These are phyloP conservation scores for Eleginops maclovinus DNA, from an alignment of 2,113 vertebrate genomes.

Conservation along the genomic window DNA sequence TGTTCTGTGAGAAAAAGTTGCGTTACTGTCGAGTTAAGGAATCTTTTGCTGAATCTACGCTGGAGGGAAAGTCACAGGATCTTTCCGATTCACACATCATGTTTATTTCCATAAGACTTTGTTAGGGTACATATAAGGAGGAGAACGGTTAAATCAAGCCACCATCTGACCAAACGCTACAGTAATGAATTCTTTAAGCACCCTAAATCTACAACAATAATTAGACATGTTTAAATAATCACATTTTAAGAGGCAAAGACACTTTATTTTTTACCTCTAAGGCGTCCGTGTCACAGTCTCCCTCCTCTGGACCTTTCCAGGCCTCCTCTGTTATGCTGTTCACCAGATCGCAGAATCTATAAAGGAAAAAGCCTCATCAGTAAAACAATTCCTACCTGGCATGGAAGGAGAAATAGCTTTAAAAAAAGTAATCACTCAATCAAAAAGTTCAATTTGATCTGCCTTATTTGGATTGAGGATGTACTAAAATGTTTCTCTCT, in stretches of 20 bases:
- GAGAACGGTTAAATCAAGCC: no score
- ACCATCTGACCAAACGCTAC: no score
- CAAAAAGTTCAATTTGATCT: no score
- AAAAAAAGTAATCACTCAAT: no score
- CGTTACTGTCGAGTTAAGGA: not conserved
- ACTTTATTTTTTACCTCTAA: conserved; percentile 94
- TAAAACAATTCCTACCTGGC: no score
- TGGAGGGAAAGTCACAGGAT: no score
- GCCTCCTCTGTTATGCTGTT: conserved; percentile 94
- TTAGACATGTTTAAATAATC: not conserved
- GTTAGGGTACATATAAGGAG: not conserved
- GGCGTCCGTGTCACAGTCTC: conserved; percentile 91
- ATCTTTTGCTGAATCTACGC: not conserved
- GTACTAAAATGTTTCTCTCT: no score
- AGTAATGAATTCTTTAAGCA: not conserved
- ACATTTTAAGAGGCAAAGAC: not conserved
- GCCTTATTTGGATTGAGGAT: no score
- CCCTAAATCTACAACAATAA: not conserved
- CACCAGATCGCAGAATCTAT: conserved; percentile 96
- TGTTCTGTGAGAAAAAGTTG: not conserved
- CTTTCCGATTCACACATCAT: no score
- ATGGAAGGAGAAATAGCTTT: no score
- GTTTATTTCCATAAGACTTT: no score
- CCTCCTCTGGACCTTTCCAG: conserved; percentile 90
- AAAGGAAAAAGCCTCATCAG: conserved; percentile 15